phyloP scores from a whole-genome alignment of 2,888 invertebrate genomes.

The Dione vanillae region DNA sequence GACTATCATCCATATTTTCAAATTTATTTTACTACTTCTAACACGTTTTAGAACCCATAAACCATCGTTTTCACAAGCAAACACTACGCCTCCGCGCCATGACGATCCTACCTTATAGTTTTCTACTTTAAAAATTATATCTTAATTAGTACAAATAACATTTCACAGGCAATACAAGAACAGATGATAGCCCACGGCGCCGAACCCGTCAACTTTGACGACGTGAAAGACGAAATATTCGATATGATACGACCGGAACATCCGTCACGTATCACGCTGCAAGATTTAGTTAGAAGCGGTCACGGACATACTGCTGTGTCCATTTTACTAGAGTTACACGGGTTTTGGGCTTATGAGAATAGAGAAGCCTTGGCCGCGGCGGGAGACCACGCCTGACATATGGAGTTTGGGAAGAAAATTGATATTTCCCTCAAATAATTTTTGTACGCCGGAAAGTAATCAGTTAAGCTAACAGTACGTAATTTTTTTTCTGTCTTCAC shows the following conservation, averaged over 20 bases:
- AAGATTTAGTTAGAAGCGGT: slow-evolving; percentile 93
- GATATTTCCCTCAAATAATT: slow-evolving; percentile 35
- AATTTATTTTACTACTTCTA: too few relatives aligned
- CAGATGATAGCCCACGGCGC: slow-evolving; percentile 94
- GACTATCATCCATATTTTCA: too few relatives aligned
- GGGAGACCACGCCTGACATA: slow-evolving; percentile 80
- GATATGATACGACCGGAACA: slow-evolving; percentile 98
- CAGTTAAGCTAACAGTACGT: too few relatives aligned
- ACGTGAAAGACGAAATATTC: slow-evolving; percentile 98
- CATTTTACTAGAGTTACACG: slow-evolving; percentile 96
- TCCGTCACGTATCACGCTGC: slow-evolving; percentile 92
- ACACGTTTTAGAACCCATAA: too few relatives aligned
- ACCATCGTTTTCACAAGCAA: too few relatives aligned
- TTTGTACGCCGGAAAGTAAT: too few relatives aligned
- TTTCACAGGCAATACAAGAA: slow-evolving; percentile 92
- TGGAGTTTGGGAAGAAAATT: slow-evolving; percentile 52
- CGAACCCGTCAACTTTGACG: slow-evolving; percentile 95
- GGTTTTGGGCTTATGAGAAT: slow-evolving; percentile 98
- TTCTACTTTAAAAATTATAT: too few relatives aligned
- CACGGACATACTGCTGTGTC: slow-evolving; percentile 97
- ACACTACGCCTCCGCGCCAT: too few relatives aligned
- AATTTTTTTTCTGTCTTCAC: too few relatives aligned
- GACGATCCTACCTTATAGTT: too few relatives aligned
- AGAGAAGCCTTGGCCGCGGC: slow-evolving; percentile 91
- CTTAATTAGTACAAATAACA: background rate